A percentile compares a stretch with the other conserved stretches of the same genome.
These are phyloP conservation scores for Zaprionus nigranus DNA, from an alignment of 1,140 invertebrate species.

Conservation along the genomic window DNA sequence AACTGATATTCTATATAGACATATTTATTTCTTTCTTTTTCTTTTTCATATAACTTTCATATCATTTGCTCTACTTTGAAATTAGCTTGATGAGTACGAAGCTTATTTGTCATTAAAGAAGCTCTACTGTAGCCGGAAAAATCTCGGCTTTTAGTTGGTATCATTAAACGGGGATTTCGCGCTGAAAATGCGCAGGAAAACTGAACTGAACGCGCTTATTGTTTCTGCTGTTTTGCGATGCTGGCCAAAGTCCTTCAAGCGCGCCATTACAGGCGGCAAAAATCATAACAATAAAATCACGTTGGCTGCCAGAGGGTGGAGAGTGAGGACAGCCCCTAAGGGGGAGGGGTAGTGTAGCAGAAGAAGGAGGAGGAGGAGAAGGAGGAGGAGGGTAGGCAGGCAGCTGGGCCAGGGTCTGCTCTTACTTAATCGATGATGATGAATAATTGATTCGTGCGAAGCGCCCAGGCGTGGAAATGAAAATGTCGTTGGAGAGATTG, in stretches of 20 bases:
- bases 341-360: neutral
- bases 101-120: neutral
- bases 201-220: conserved; percentile 51
- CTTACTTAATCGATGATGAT: conserved; percentile 81
- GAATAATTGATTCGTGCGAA: conserved; percentile 81
- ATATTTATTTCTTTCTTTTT: neutral
- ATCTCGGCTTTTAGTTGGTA: conserved; percentile 72
- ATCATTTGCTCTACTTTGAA: neutral
- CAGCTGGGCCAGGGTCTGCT: conserved; percentile 29
- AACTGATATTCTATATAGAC: neutral
- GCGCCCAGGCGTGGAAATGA: conserved; percentile 81
- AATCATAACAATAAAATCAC: conserved; percentile 79
- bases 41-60: too few species aligned
- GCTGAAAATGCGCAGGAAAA: conserved; percentile 21
- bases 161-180: conserved; percentile 62
- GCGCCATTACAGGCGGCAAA: conserved; percentile 75
- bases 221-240: conserved; percentile 35
- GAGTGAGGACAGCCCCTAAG: neutral
- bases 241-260: conserved; percentile 69
- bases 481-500: conserved; percentile 71
- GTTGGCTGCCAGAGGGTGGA: conserved; percentile 15
- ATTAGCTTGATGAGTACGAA: neutral
- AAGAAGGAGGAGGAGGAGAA: neutral
- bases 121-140: conserved; percentile 24
- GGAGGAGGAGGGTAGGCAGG: neutral